Percentiles rank a stretch among this genome's conserved stretches.
These are phyloP conservation scores for Noctuana brunneofusca DNA, from an alignment of 2,888 invertebrate species.

Conservation along the genomic window DNA sequence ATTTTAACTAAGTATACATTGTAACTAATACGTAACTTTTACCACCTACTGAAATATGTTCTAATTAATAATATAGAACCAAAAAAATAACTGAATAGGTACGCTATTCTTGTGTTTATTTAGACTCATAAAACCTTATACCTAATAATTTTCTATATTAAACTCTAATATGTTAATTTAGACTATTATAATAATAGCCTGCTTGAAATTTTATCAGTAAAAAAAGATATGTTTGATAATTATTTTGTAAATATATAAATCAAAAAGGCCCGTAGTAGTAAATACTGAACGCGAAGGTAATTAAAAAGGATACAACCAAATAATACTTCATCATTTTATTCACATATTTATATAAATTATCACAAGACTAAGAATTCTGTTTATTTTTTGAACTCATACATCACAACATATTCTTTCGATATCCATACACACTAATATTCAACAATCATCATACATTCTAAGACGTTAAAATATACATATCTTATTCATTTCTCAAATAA, in stretches of 20 bases:
- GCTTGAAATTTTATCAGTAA: no score
- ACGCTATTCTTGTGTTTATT: no score
- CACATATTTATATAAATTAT: constrained; percentile 81
- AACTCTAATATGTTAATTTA: no score
- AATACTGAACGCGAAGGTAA: constrained; percentile 13
- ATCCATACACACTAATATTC: constrained; percentile 65
- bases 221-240: no score
- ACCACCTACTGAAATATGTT: no score
- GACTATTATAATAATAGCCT: no score
- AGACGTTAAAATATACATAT: constrained; percentile 51
- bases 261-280: not conserved
- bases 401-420: constrained; percentile 75
- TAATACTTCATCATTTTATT: constrained; percentile 80
- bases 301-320: constrained; percentile 51
- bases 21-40: no score
- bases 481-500: constrained; percentile 66
- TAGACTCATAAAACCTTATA: no score
- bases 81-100: no score
- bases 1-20: no score
- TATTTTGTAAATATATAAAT: not conserved
- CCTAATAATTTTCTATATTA: no score
- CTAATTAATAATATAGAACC: no score
- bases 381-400: constrained; percentile 78
- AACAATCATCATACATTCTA: constrained; percentile 68
- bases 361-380: constrained; percentile 79